phyloP scores from a whole-genome alignment of 2,797 vertebrate species.

The Lemur catta region DNA sequence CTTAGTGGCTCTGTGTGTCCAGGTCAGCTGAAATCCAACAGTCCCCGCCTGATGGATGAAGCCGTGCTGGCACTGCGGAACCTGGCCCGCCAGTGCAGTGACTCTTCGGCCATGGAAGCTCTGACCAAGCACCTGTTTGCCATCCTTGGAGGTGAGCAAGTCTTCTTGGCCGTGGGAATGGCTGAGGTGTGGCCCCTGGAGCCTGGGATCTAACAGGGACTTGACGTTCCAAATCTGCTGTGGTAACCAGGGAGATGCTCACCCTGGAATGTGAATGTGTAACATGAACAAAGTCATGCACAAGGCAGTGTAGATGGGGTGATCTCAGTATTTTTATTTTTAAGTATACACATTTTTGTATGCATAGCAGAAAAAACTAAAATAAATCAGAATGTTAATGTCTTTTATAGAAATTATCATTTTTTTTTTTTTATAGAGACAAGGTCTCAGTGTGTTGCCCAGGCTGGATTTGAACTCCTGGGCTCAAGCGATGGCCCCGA shows the following conservation, averaged over 20 bases:
- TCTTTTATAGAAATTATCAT: not conserved
- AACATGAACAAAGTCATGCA: not conserved
- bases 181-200: not conserved
- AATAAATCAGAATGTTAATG: not conserved
- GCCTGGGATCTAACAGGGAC: accelerated
- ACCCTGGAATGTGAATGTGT: not conserved
- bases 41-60: constrained; percentile 93
- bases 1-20: constrained; percentile 27
- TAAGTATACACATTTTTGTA: not conserved
- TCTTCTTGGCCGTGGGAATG: not conserved
- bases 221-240: not conserved
- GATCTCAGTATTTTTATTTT: not conserved
- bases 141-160: constrained; percentile 92
- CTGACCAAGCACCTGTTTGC: constrained; percentile 93
- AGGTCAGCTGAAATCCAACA: constrained; percentile 98
- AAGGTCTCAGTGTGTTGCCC: not conserved
- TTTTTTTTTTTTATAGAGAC: not conserved
- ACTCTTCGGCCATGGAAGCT: constrained; percentile 90
- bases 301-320: not conserved
- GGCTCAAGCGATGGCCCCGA: not conserved
- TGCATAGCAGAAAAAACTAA: not conserved
- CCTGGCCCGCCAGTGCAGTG: constrained; percentile 95
- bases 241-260: too few species aligned
- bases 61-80: constrained; percentile 94
- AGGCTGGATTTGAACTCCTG: not conserved